Evolutionary conservation across 2,113 vertebrate genomes (phyloP).

Genomic region (Ornithorhynchus anatinus): DNA sequence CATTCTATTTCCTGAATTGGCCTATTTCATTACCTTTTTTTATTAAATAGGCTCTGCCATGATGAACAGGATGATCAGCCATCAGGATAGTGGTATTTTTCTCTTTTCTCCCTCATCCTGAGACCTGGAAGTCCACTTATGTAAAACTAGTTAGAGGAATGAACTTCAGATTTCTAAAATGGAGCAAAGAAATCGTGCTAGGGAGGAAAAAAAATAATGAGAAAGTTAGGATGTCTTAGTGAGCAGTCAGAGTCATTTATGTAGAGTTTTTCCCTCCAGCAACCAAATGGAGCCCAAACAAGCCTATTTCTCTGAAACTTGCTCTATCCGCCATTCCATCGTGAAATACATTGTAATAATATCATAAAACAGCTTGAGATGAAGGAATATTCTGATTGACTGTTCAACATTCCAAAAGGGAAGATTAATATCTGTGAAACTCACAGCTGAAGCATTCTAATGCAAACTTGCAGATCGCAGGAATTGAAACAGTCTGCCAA

Average conservation of each 20-base stretch:
- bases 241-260: conserved; percentile 67
- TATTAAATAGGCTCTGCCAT: too few relatives aligned
- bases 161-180: conserved; percentile 58
- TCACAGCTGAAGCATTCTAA: conserved; percentile 80
- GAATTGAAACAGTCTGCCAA: conserved; percentile 75
- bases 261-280: conserved; percentile 73
- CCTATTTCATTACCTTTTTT: too few relatives aligned
- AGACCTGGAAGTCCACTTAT: conserved; percentile 43
- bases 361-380: conserved; percentile 74
- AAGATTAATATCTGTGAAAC: conserved; percentile 77
- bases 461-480: conserved; percentile 68
- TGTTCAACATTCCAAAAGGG: conserved; percentile 73
- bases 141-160: conserved; percentile 60
- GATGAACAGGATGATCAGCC: too few relatives aligned
- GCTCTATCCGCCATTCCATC: conserved; percentile 64
- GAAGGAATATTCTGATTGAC: conserved; percentile 75
- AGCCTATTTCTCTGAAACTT: conserved; percentile 71
- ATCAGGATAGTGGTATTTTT: conserved; percentile 14
- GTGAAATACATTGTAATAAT: conserved; percentile 72
- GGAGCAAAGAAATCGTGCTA: conserved; percentile 52
- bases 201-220: conserved; percentile 68
- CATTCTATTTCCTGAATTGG: too few relatives aligned
- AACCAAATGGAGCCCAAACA: conserved; percentile 75
- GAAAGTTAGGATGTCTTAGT: conserved; percentile 69
- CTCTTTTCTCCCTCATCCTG: conserved; percentile 11